A percentile compares a stretch with the other conserved stretches of the same genome.
Conservation (phyloP, 2,113 vertebrate genomes). For the Leucosticte australis region DNA sequence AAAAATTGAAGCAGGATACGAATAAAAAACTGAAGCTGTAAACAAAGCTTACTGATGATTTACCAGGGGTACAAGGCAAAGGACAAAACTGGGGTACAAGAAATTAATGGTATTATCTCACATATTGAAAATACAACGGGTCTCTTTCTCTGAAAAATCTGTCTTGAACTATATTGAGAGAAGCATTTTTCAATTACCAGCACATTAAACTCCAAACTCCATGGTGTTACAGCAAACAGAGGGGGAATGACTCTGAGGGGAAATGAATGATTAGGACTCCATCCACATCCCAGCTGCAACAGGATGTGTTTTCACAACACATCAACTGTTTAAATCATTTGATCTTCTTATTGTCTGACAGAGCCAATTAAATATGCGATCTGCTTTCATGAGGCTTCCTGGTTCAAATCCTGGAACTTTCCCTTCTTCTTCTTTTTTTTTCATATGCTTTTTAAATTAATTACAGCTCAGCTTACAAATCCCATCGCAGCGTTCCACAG, state of each 20-base stretch:
- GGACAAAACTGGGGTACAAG: background rate
- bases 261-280: constrained; percentile 1
- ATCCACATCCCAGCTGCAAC: background rate
- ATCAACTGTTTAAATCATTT: constrained; percentile 33
- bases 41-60: background rate
- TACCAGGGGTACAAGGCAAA: background rate
- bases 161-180: background rate
- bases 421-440: background rate
- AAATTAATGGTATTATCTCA: background rate
- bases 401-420: background rate
- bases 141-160: background rate
- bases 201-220: background rate
- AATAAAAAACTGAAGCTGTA: background rate
- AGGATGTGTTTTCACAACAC: constrained; percentile 35
- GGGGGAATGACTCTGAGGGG: background rate
- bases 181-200: constrained; percentile 3
- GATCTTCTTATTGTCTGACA: constrained; percentile 19
- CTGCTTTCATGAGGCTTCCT: constrained; percentile 6
- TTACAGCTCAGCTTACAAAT: constrained; percentile 19
- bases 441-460: background rate
- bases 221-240: background rate
- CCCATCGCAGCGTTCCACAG: background rate
- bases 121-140: background rate
- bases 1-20: background rate
- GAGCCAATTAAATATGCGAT: constrained; percentile 22